Conservation (phyloP, 2,888 invertebrate species). For the Cremastobaeus sp. region DNA sequence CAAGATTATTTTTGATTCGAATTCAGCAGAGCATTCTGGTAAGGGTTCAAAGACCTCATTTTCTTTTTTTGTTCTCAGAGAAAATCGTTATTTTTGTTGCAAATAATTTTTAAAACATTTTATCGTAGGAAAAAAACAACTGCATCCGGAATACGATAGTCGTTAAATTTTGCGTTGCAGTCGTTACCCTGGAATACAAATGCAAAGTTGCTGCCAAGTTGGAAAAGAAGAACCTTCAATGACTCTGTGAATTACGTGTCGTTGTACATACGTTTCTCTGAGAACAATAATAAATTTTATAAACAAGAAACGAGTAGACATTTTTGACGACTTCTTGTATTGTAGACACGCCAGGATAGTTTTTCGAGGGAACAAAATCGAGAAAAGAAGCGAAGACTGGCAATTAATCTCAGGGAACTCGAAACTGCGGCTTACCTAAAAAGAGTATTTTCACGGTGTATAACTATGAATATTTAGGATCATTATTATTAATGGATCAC, state of each 20-base stretch:
- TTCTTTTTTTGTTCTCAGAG: conserved; percentile 22
- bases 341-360: conserved; percentile 37
- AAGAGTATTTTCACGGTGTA: conserved; percentile 15
- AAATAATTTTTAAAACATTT: too few relatives aligned
- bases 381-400: conserved; percentile 16
- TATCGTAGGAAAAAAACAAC: too few relatives aligned
- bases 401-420: conserved; percentile 41
- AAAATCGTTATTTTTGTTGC: too few relatives aligned
- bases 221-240: conserved; percentile 23
- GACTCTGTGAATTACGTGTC: conserved; percentile 13
- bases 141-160: conserved; percentile 3
- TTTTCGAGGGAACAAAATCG: conserved; percentile 17
- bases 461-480: conserved; percentile 5
- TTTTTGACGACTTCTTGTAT: conserved; percentile 40
- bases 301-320: conserved; percentile 15
- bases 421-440: conserved; percentile 19
- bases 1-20: conserved; percentile 51
- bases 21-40: conserved; percentile 53
- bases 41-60: conserved; percentile 38
- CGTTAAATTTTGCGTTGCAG: conserved; percentile 15
- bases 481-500: too few relatives aligned
- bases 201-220: conserved; percentile 31
- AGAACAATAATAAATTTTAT: conserved; percentile 30
- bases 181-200: conserved; percentile 29
- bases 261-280: conserved; percentile 16